Conservation (phyloP, 1,140 invertebrate species). For the Heliconius eleuchia region DNA sequence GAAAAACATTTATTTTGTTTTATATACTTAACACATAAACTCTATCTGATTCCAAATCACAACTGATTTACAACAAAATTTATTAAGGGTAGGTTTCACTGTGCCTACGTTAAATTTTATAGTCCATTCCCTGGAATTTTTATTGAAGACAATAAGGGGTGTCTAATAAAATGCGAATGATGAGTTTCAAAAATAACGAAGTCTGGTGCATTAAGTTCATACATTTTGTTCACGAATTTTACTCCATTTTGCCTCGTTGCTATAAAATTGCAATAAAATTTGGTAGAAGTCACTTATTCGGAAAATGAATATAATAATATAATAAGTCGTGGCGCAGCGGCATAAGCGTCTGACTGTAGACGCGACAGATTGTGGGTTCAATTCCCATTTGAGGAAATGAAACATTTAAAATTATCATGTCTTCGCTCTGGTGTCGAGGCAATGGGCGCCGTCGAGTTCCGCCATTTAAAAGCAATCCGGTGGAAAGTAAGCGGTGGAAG, state of each 20-base stretch:
- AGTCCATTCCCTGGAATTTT: constrained; percentile 53
- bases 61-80: constrained; percentile 34
- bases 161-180: constrained; percentile 55
- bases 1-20: too few relatives aligned
- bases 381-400: too few relatives aligned
- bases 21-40: too few relatives aligned
- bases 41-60: constrained; percentile 24
- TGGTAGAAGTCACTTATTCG: not conserved
- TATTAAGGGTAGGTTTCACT: constrained; percentile 44
- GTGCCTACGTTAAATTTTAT: constrained; percentile 50
- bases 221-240: constrained; percentile 17
- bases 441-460: too few relatives aligned
- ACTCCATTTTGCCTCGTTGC: not conserved
- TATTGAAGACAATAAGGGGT: constrained; percentile 62
- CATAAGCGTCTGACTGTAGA: too few relatives aligned
- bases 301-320: not conserved
- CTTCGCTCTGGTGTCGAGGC: too few relatives aligned
- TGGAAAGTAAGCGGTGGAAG: too few relatives aligned
- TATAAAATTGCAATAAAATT: not conserved
- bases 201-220: constrained; percentile 8
- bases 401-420: too few relatives aligned
- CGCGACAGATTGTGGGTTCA: too few relatives aligned
- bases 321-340: too few relatives aligned
- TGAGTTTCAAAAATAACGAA: constrained; percentile 42
- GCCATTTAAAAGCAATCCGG: too few relatives aligned